Conservation (phyloP, 1,140 invertebrate species). For the Heliconius himera region DNA sequence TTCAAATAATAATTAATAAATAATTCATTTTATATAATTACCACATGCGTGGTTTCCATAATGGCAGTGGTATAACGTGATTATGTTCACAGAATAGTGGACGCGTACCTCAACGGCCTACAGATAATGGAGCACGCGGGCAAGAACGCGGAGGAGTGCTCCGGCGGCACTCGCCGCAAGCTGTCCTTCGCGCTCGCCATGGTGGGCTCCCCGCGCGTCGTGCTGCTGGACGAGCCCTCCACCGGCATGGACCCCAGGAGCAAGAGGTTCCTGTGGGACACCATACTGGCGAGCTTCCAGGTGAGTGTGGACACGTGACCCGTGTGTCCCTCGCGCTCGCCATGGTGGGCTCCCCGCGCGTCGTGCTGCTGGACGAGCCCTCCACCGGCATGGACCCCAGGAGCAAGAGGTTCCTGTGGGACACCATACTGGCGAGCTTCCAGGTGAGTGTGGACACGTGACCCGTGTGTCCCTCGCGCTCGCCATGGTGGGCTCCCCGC, state of each 20-base stretch:
- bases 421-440: slow-evolving; percentile 91
- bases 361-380: slow-evolving; percentile 95
- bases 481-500: too few relatives aligned
- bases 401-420: slow-evolving; percentile 95
- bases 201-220: slow-evolving; percentile 90
- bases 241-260: slow-evolving; percentile 97
- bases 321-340: slow-evolving; percentile 62
- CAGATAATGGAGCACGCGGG: slow-evolving; percentile 91
- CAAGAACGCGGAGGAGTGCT: slow-evolving; percentile 91
- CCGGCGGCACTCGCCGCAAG: slow-evolving; percentile 95
- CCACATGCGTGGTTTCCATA: too few relatives aligned
- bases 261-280: slow-evolving; percentile 96
- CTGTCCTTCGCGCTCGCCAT: slow-evolving; percentile 94
- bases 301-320: slow-evolving; percentile 54
- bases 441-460: slow-evolving; percentile 76
- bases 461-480: too few relatives aligned
- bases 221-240: slow-evolving; percentile 95
- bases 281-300: slow-evolving; percentile 90
- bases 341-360: slow-evolving; percentile 91
- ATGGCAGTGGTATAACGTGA: too few relatives aligned
- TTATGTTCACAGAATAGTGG: slow-evolving; percentile 82
- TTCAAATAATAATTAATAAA: too few relatives aligned
- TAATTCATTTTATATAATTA: too few relatives aligned
- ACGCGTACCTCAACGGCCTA: slow-evolving; percentile 88
- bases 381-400: slow-evolving; percentile 97